phyloP scores from a whole-genome alignment of 2,888 invertebrate genomes.

The Zaprionus obscuricornis region DNA sequence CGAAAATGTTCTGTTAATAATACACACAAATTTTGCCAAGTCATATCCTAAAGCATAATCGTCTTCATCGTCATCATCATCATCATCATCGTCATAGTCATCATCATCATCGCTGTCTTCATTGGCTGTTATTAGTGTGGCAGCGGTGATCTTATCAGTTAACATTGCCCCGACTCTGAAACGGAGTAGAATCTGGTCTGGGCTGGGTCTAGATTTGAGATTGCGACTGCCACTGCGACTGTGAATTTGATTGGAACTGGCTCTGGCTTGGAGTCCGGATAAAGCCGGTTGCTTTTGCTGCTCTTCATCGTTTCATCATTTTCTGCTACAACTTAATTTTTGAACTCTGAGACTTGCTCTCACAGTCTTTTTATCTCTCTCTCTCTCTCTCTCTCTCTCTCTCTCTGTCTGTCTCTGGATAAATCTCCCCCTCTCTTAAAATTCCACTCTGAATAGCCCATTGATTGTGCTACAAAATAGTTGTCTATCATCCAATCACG shows the following conservation, averaged over 20 bases:
- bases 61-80: constrained; percentile 44
- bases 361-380: too few species aligned
- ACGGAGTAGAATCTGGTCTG: constrained; percentile 22
- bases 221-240: too few species aligned
- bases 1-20: constrained; percentile 59
- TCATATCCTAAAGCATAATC: constrained; percentile 76
- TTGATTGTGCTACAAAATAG: constrained; percentile 70
- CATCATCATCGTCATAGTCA: constrained; percentile 25
- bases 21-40: constrained; percentile 75
- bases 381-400: constrained; percentile 22
- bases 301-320: constrained; percentile 23
- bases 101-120: constrained; percentile 36
- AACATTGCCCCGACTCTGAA: constrained; percentile 14
- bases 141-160: constrained; percentile 66
- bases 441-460: constrained; percentile 65
- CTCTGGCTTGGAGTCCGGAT: constrained; percentile 1
- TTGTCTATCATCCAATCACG: constrained; percentile 78
- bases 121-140: constrained; percentile 70
- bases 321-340: constrained; percentile 65
- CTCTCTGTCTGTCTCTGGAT: constrained; percentile 17
- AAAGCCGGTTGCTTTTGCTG: constrained; percentile 24
- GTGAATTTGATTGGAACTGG: neutral
- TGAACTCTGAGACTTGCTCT: too few species aligned
- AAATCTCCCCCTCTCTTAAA: constrained; percentile 16
- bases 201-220: constrained; percentile 1